Evolutionary conservation across 1,140 invertebrate genomes (phyloP).

Genomic region (Drosophila lacertosa): DNA sequence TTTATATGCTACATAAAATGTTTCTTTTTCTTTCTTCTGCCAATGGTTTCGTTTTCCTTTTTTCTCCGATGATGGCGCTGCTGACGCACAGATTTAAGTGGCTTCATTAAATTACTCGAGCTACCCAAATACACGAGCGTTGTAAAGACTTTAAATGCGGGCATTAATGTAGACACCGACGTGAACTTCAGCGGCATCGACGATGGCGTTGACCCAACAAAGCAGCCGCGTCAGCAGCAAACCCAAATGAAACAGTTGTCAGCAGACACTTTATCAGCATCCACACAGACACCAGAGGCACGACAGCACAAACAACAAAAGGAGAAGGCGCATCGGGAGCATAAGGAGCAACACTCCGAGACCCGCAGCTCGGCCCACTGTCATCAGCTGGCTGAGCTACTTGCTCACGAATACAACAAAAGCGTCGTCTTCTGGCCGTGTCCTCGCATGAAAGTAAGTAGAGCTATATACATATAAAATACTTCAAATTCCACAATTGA

Average conservation of each 20-base stretch:
- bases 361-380: constrained; percentile 69
- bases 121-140: constrained; percentile 80
- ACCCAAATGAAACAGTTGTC: constrained; percentile 50
- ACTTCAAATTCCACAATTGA: no score
- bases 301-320: constrained; percentile 29
- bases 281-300: constrained; percentile 23
- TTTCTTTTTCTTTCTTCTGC: constrained; percentile 55
- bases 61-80: constrained; percentile 32
- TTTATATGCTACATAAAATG: constrained; percentile 71
- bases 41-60: no score
- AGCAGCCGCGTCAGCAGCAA: constrained; percentile 58
- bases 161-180: constrained; percentile 74
- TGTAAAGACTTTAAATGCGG: constrained; percentile 82
- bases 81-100: constrained; percentile 78
- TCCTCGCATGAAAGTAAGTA: constrained; percentile 82
- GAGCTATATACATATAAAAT: not conserved
- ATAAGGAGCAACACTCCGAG: constrained; percentile 34
- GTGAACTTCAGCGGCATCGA: constrained; percentile 35
- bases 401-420: constrained; percentile 77
- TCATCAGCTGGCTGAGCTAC: constrained; percentile 71
- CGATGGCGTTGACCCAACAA: constrained; percentile 57
- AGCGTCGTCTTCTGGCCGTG: constrained; percentile 82
- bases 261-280: constrained; percentile 49
- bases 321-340: constrained; percentile 11
- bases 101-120: constrained; percentile 83